Evolutionary conservation across 2,888 invertebrate genomes (phyloP), one percentile per base, ranked within the genome.

Genomic region (Conus canariensis): DNA sequence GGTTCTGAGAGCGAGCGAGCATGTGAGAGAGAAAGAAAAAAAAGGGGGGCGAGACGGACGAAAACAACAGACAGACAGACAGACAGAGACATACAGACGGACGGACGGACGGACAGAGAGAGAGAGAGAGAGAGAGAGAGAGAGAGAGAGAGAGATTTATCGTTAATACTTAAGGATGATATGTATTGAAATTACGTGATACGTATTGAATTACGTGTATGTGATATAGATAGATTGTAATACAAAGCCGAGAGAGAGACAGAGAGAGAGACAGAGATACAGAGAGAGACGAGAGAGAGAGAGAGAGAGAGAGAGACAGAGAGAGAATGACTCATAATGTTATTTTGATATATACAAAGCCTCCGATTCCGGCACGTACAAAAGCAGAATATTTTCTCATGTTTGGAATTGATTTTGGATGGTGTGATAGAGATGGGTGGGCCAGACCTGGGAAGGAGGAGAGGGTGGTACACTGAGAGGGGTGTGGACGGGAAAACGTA

Each of bases 291-390:
- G 74, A n/a, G 22, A 74, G n/a, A 74, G 22, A 74, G n/a, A 74
- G n/a, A n/a, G 74, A 74, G n/a, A 74, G 74, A 74, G 74, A 74
- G 74, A 74, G 74, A 74, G 25, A 74, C 7, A 74, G 74, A 74
- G 74, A 74, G 74, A 74, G 74, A n/a, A 74, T n/a, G 10, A n/a
- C n/a, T 67, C 19, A 67, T 67, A 10, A 67, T 14, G 45, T 45
- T 45, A 45, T 45, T 45, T 45, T 45, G 45, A 45, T 45, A 45
- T 45, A 45, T 45, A 45, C 3, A 45, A 45, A 45, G 45, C 45
- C 45, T 45, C 45, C 45, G 45, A 4, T 45, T 45, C 45, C 45
- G 45, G 45, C 45, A 2, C 45, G 45, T 45, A 45, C 45, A 45
- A 45, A 45, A 45, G 45, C 45, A 45, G 45, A 45, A 45, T 45